A percentile compares a stretch with the other conserved stretches of the same genome.
These are phyloP conservation scores for Psophia crepitans DNA, from an alignment of 2,113 vertebrate genomes.

Conservation along the genomic window DNA sequence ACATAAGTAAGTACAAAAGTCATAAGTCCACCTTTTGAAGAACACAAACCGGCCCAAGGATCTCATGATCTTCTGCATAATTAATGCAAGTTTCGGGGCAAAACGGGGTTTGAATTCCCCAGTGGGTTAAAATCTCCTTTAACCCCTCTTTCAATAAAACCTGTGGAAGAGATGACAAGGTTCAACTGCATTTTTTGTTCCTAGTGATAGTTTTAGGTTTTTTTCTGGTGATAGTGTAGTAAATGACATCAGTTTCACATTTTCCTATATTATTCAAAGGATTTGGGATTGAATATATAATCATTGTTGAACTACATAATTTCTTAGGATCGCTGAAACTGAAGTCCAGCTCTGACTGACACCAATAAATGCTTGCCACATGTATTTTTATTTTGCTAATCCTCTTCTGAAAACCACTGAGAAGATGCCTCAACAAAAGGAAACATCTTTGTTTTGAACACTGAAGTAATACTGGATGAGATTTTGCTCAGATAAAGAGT, in stretches of 20 bases:
- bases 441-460: neutral
- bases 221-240: neutral
- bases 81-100: neutral
- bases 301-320: neutral
- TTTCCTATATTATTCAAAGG: neutral
- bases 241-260: neutral
- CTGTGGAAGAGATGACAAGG: neutral
- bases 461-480: neutral
- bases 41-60: neutral
- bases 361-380: neutral
- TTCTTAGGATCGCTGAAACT: neutral
- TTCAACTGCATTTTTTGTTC: neutral
- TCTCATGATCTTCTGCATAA: neutral
- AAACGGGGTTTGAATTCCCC: neutral
- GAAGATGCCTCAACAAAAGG: neutral
- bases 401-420: neutral
- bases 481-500: neutral
- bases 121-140: neutral
- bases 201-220: neutral
- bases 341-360: neutral
- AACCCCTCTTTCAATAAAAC: neutral
- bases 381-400: neutral
- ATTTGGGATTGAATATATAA: neutral
- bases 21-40: neutral
- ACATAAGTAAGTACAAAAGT: neutral